A percentile compares a stretch with the other conserved stretches of the same genome.
Conservation (phyloP, 2,797 vertebrate species). For the Periophthalmus magnuspinnatus region DNA sequence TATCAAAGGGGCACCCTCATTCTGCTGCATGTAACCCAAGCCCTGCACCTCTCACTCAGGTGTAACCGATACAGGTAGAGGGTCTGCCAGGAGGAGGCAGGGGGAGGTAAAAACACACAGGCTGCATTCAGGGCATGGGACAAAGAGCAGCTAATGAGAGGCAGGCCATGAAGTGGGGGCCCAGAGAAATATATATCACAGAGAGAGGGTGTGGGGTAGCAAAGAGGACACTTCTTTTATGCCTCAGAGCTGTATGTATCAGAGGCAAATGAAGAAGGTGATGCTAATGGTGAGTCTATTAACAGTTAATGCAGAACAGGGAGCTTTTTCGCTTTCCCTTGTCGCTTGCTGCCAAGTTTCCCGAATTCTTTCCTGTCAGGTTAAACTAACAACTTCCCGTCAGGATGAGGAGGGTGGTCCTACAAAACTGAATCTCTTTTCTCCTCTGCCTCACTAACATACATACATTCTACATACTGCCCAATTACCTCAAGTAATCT, state of each 20-base stretch:
- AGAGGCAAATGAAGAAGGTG: constrained; percentile 27
- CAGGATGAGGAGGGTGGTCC: constrained; percentile 80
- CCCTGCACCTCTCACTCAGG: constrained; percentile 69
- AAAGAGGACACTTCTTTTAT: constrained; percentile 21
- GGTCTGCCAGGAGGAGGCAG: constrained; percentile 32
- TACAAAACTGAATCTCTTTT: constrained; percentile 67
- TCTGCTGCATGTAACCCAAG: constrained; percentile 67
- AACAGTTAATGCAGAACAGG: constrained; percentile 72
- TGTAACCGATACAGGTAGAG: constrained; percentile 83
- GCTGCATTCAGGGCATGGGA: constrained; percentile 65
- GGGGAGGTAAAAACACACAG: constrained; percentile 61
- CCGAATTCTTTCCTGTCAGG: constrained; percentile 88
- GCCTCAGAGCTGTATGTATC: constrained; percentile 15
- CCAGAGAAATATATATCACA: constrained; percentile 31
- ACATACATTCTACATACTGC: constrained; percentile 23
- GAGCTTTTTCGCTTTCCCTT: constrained; percentile 63
- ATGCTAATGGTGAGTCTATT: constrained; percentile 71
- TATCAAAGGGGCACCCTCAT: constrained; percentile 77
- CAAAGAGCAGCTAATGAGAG: constrained; percentile 69
- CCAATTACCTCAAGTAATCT: constrained; percentile 11
- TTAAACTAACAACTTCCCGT: constrained; percentile 94
- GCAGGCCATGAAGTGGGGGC: constrained; percentile 14
- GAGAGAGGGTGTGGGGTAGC: constrained; percentile 21
- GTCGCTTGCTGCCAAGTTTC: constrained; percentile 80
- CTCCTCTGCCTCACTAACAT: constrained; percentile 17